Conservation (phyloP, 2,113 vertebrate species). For the Alethe castanea region DNA sequence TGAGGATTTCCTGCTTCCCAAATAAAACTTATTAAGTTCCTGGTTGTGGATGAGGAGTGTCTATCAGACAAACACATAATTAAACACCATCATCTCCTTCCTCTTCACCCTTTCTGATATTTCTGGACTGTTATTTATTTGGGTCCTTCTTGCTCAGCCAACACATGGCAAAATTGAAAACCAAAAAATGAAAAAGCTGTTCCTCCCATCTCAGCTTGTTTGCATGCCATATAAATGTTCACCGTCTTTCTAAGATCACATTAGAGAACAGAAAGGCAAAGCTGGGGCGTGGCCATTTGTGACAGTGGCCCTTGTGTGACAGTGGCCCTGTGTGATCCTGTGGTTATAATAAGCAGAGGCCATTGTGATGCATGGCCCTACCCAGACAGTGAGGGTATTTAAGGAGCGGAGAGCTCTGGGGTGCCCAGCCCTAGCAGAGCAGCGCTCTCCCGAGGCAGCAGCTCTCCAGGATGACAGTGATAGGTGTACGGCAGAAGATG, state of each 20-base stretch:
- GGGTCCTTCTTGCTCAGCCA: neutral
- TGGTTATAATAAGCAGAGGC: neutral
- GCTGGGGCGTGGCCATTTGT: rapidly evolving
- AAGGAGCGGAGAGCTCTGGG: too few species aligned
- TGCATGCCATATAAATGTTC: rapidly evolving
- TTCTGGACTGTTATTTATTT: neutral
- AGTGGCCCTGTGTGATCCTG: neutral
- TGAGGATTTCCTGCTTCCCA: neutral
- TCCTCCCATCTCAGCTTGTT: neutral
- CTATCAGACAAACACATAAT: neutral
- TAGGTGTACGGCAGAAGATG: too few species aligned
- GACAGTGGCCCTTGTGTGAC: neutral
- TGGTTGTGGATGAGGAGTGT: neutral
- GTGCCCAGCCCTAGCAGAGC: too few species aligned
- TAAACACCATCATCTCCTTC: neutral
- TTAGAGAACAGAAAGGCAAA: neutral
- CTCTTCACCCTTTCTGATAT: neutral
- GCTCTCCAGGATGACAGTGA: too few species aligned
- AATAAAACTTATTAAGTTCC: neutral
- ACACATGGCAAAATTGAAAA: neutral
- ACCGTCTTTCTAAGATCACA: neutral
- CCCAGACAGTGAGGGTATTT: too few species aligned
- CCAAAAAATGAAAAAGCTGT: neutral
- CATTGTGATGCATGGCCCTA: rapidly evolving
- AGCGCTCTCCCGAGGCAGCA: too few species aligned